Base-by-base conservation (phyloP, 1,140 invertebrate genomes). In the Calephelis virginiensis region DNA sequence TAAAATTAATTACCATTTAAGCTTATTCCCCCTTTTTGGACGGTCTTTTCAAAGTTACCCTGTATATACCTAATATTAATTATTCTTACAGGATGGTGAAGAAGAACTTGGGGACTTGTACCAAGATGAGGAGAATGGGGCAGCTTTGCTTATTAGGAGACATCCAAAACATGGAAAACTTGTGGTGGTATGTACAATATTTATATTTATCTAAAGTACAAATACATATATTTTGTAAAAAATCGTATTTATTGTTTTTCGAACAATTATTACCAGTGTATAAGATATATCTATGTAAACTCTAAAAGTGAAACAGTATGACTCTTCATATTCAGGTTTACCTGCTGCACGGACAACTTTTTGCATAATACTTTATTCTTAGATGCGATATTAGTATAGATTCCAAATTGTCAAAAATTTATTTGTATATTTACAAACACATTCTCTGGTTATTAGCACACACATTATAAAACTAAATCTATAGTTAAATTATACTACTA, bases 91-190 rank as follows among this genome's bases (percentile, higher is more conserved):
- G 87, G 86, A 95, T 93, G 84, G 82, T 28, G 84, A 89, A 47
- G 90, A 92, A 56, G 92, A 96, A 69, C 93, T 97, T 66, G 97
- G 97, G 38, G 95, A 97, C 65, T 93, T 96, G 14, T 98, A 97
- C 90, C 97, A 98, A 82, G 97, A 98, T 86, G 93, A 95, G 70
- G 90, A 93, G 17, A 97, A 96, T 78, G 94, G 96, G 91, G 97
- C 97, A 17, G 97, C 97, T 9, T 93, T 98, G 78, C 90, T 97
- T 49, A 93, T 97, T 78, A 94, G 96, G 77, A 93, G 93, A 78
- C 95, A 96, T 82, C 93, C 94, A 72, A 88, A 93, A 75, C 95
- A 95, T 88, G 96, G 96, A 64, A 94, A 95, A 88, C 91, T 97
- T 70, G 93, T 97, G 78, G 94, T 97, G 94, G 97, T 97, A 93